Conservation (phyloP, 2,888 invertebrate species). For the Sphaerophoria taeniata region DNA sequence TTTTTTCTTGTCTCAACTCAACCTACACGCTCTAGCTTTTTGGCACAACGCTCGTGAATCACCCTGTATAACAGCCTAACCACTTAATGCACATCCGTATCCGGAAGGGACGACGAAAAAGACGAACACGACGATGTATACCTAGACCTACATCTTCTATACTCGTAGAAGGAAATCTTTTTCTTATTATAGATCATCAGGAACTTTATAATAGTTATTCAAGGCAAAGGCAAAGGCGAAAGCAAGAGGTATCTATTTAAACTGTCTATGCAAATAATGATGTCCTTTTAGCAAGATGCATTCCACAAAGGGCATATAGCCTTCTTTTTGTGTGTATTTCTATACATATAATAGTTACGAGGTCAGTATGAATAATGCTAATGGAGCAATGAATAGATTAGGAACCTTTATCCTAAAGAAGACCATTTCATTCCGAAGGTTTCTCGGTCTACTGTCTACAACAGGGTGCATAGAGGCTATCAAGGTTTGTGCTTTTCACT, state of each 20-base stretch:
- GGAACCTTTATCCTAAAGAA: constrained; percentile 23
- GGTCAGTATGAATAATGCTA: constrained; percentile 66
- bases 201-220: neutral
- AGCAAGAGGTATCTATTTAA: neutral
- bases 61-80: constrained; percentile 31
- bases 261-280: constrained; percentile 41
- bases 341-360: neutral
- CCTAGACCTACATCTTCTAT: too few relatives aligned
- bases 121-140: neutral
- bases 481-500: too few relatives aligned
- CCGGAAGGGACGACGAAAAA: neutral
- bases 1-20: too few relatives aligned
- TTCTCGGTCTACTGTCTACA: neutral
- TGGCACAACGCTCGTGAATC: too few relatives aligned
- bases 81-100: constrained; percentile 22
- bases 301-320: too few relatives aligned
- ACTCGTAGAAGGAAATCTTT: constrained; percentile 46
- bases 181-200: constrained; percentile 26
- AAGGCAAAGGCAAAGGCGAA: too few relatives aligned
- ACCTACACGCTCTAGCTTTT: too few relatives aligned
- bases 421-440: constrained; percentile 45
- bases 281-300: constrained; percentile 24
- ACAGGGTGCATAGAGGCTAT: neutral
- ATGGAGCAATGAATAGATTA: constrained; percentile 71
- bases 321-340: too few relatives aligned